Evolutionary conservation across 2,113 vertebrate genomes (phyloP).

Genomic region (Neogobius melanostomus): DNA sequence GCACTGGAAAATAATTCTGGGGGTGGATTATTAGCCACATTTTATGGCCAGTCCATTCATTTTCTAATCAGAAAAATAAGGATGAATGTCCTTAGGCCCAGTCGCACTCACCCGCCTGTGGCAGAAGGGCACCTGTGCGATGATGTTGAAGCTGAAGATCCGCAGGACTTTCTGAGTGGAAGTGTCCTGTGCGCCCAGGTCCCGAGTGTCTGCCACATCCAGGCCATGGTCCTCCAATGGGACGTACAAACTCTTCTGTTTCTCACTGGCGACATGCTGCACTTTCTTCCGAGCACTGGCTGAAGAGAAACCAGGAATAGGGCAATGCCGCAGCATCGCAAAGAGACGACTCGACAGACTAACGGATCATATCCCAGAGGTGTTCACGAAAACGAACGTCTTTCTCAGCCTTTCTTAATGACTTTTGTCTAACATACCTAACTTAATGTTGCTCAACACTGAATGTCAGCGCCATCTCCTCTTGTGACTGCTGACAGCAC

Average conservation of each 20-base stretch:
- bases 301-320: conserved; percentile 73
- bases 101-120: conserved; percentile 87
- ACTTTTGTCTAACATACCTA: conserved; percentile 69
- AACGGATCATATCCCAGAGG: conserved; percentile 69
- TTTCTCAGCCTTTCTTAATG: conserved; percentile 3
- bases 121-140: conserved; percentile 95
- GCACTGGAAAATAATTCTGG: neutral
- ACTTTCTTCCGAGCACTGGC: conserved; percentile 77
- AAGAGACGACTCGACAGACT: conserved; percentile 22
- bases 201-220: conserved; percentile 83
- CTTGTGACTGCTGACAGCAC: conserved; percentile 81
- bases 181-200: conserved; percentile 78
- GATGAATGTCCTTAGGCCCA: conserved; percentile 1
- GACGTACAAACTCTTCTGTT: conserved; percentile 72
- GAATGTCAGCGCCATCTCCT: conserved; percentile 52
- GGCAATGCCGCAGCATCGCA: conserved; percentile 84
- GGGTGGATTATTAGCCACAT: neutral
- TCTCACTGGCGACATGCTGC: conserved; percentile 77
- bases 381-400: conserved; percentile 8
- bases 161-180: conserved; percentile 92
- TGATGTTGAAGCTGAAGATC: conserved; percentile 99
- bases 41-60: neutral
- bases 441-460: conserved; percentile 64
- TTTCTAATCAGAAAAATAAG: neutral
- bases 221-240: conserved; percentile 75